Evolutionary conservation across 2,113 vertebrate species (phyloP).

Genomic region (Rhodinocichla rosea): DNA sequence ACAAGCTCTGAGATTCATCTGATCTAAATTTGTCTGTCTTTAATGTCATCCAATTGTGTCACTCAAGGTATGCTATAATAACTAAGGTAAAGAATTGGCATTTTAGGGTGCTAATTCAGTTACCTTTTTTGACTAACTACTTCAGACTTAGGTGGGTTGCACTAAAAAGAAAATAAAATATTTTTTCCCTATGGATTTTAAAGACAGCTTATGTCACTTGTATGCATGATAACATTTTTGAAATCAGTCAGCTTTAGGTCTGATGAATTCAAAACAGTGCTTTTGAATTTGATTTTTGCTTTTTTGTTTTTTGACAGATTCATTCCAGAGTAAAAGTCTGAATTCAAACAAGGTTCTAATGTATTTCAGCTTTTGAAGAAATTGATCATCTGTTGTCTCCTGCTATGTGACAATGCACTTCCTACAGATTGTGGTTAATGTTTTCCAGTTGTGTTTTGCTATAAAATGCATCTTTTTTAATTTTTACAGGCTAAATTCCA

Average conservation of each 20-base stretch:
- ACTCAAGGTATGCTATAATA: neutral
- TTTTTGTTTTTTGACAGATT: neutral
- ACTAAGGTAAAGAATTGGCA: neutral
- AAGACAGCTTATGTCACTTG: neutral
- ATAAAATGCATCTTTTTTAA: neutral
- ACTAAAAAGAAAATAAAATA: neutral
- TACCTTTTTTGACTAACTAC: neutral
- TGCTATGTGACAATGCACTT: neutral
- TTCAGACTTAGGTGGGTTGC: neutral
- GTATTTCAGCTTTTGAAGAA: neutral
- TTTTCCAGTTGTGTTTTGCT: neutral
- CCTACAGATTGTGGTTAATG: neutral
- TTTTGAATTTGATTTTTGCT: neutral
- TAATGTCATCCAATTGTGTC: neutral
- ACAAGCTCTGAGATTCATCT: neutral
- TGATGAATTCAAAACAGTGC: neutral
- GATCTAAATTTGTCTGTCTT: neutral
- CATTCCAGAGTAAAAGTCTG: neutral
- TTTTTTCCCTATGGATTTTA: neutral
- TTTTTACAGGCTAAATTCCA: constrained; percentile 85
- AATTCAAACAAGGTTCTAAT: neutral
- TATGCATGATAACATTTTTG: neutral
- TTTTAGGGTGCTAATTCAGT: neutral
- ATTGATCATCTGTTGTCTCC: neutral
- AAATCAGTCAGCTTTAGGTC: neutral